Conservation (phyloP, 2,113 vertebrate genomes). For the Triplophysa tibetana region DNA sequence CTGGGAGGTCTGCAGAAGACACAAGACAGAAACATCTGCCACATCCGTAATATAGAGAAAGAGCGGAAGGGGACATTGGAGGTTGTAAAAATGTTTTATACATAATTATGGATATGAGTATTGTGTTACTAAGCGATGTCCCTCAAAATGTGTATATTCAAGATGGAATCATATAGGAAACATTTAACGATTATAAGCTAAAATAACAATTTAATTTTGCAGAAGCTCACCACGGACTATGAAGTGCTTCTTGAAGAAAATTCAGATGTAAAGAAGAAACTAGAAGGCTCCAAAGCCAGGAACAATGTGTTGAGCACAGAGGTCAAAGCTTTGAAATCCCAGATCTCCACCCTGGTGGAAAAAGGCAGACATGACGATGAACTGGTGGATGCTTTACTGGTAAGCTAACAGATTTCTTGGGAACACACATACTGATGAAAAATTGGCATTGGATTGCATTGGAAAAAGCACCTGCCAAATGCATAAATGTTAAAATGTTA, state of each 20-base stretch:
- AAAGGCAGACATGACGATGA: constrained; percentile 89
- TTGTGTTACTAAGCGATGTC: neutral
- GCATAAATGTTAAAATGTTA: too few relatives aligned
- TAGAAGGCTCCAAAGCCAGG: constrained; percentile 79
- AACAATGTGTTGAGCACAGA: constrained; percentile 80
- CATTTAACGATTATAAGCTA: neutral
- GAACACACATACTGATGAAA: neutral
- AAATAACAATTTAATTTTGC: neutral
- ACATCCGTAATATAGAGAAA: constrained; percentile 83
- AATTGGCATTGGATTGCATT: too few relatives aligned
- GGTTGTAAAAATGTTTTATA: constrained; percentile 65
- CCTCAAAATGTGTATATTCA: neutral
- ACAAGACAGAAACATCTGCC: constrained; percentile 80
- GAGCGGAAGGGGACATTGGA: constrained; percentile 84
- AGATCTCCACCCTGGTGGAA: constrained; percentile 81
- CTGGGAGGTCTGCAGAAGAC: constrained; percentile 64
- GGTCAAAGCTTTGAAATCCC: constrained; percentile 80
- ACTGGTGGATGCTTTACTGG: constrained; percentile 85
- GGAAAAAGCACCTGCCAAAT: too few relatives aligned
- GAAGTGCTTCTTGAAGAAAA: constrained; percentile 78
- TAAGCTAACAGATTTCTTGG: constrained; percentile 55
- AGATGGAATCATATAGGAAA: neutral
- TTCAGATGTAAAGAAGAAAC: constrained; percentile 78
- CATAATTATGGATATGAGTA: neutral
- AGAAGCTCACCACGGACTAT: constrained; percentile 78